Conservation (phyloP, 1,140 invertebrate species). For the Cyrtorhinus lividipennis region DNA sequence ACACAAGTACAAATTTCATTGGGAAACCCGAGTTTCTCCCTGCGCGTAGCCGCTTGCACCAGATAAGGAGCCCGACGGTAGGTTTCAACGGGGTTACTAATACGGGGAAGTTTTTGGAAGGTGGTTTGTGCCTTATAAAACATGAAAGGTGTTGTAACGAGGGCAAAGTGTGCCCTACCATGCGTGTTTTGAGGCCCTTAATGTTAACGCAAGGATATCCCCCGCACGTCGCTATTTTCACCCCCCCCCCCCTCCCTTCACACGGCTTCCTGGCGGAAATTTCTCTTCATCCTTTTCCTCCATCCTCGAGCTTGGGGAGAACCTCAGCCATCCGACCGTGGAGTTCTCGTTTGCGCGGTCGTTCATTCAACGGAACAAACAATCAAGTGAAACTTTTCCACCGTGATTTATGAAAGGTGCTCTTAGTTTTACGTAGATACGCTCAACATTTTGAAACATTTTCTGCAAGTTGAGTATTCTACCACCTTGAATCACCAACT, state of each 20-base stretch:
- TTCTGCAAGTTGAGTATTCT: too few species aligned
- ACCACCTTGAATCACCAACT: too few species aligned
- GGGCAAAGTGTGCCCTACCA: slow-evolving; percentile 1
- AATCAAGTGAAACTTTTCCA: neutral
- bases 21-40: too few species aligned
- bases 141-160: slow-evolving; percentile 6
- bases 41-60: too few species aligned
- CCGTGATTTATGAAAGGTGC: too few species aligned
- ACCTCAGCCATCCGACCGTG: neutral
- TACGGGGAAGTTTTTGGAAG: neutral
- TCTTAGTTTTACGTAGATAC: too few species aligned
- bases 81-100: neutral
- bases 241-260: neutral
- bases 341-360: neutral
- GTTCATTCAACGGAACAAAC: neutral
- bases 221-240: neutral
- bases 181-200: neutral
- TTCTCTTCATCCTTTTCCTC: neutral
- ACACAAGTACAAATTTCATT: too few species aligned
- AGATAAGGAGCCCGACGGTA: too few species aligned
- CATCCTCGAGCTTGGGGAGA: neutral
- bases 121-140: slow-evolving; percentile 7
- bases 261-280: neutral
- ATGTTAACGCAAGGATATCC: neutral
- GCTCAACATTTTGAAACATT: too few species aligned